A percentile compares a stretch with the other conserved stretches of the same genome.
Conservation (phyloP, 1,140 invertebrate species). For the Cataglyphis hispanica region DNA sequence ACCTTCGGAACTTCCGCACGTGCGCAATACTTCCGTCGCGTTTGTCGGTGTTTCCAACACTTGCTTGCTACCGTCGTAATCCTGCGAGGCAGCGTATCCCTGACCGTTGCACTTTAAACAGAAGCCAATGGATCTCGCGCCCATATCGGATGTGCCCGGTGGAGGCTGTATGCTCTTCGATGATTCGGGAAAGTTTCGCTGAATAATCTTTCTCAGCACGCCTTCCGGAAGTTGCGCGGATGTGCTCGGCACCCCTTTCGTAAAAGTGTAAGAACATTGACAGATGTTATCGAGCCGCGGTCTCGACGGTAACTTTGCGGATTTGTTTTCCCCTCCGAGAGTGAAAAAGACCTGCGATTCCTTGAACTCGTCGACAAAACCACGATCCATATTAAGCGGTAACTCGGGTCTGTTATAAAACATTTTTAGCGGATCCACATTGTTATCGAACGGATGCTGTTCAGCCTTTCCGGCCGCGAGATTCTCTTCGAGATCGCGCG, state of each 20-base stretch:
- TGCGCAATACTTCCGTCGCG: constrained; percentile 82
- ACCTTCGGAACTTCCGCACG: constrained; percentile 75
- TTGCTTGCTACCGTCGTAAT: constrained; percentile 75
- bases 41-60: constrained; percentile 82
- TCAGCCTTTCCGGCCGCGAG: constrained; percentile 72
- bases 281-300: constrained; percentile 72
- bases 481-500: constrained; percentile 68
- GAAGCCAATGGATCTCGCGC: constrained; percentile 64
- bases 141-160: constrained; percentile 60
- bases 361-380: constrained; percentile 52
- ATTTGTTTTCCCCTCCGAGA: constrained; percentile 91
- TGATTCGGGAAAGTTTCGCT: constrained; percentile 83
- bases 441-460: constrained; percentile 14
- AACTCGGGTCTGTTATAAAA: constrained; percentile 59
- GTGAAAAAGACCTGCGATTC: constrained; percentile 90
- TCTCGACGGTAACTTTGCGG: constrained; percentile 80
- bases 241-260: constrained; percentile 78
- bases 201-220: constrained; percentile 82
- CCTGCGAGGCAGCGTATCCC: constrained; percentile 67
- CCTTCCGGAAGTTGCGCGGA: constrained; percentile 81
- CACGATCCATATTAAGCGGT: background rate
- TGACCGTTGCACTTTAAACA: constrained; percentile 80
- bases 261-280: constrained; percentile 81
- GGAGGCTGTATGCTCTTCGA: constrained; percentile 80
- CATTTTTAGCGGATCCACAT: constrained; percentile 57